Base-by-base conservation (phyloP, 2,113 vertebrate species). In the Megalops atlanticus region DNA sequence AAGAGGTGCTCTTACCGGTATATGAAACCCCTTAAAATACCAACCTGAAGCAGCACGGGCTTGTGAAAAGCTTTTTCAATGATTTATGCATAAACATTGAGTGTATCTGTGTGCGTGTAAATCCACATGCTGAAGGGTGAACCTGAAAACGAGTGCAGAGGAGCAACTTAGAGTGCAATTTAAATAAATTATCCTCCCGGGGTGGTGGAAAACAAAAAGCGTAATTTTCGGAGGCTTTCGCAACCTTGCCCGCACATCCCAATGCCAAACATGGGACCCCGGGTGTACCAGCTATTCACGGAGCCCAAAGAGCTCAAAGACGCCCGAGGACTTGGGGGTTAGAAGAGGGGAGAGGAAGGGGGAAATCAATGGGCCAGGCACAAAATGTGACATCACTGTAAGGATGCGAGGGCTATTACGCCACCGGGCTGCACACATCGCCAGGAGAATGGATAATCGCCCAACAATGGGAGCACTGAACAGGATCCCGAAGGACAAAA, bases 341-440 rank as follows among this genome's bases (percentile, higher is more conserved):
- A 71, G 31, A 33, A 38, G 76, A 49, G 35, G 64, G 52, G 71
- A 47, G 47, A 70, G 77, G 16, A 45, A 18, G 39, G 33, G 27
- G 27, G 78, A 72, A 70, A 89, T 91, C 90, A 91, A 89, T 91
- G 86, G 88, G 87, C 77, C 79, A 45, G 87, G 88, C 86, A 86
- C 89, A 92, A 86, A 84, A 88, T 89, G 88, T 93, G 92, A 93
- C 92, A 93, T 93, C 92, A 93, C 91, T 52, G 79, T 31, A 87
- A 91, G 90, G 90, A 88, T 35, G 33, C 15, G 14, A n/a, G 11
- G 18, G 41, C 72, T 4, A 68, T 43, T 58, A 39, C 38, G 39
- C 38, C 77, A 70, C 58, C 33, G 77, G 77, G n/a, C 54, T 16
- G 24, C 45, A 90, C 69, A 73, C 43, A n/a, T 58, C n/a, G 24